Evolutionary conservation across 35 echinoderm and acorn worm genomes (phyloP).

Genomic region (Ophioderma brevispina): DNA sequence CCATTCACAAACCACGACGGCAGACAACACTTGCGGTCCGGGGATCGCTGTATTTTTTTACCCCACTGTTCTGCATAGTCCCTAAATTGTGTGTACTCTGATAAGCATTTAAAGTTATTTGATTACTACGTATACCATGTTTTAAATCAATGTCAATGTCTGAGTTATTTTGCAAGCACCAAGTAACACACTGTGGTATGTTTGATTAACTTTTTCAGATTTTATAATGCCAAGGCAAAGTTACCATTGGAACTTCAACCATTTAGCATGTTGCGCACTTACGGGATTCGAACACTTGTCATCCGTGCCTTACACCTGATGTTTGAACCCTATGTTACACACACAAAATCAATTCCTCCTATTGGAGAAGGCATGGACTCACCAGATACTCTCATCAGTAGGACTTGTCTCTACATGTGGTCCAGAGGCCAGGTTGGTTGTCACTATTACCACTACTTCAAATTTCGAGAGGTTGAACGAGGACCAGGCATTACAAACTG

Average conservation of each 20-base stretch:
- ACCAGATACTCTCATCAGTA: not conserved
- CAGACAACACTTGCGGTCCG: too few relatives aligned
- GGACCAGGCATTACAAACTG: not conserved
- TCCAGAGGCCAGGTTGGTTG: conserved; percentile 9
- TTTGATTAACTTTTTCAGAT: conserved; percentile 13
- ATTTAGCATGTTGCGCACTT: not conserved
- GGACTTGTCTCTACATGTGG: conserved; percentile 48
- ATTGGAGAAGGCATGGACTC: conserved; percentile 13
- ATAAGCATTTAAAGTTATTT: too few relatives aligned
- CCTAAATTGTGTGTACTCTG: too few relatives aligned
- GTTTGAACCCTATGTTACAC: not conserved
- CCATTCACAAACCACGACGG: too few relatives aligned
- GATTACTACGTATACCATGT: too few relatives aligned
- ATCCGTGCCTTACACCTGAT: conserved; percentile 27
- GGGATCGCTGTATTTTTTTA: too few relatives aligned
- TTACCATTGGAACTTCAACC: conserved; percentile 19
- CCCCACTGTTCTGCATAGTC: too few relatives aligned
- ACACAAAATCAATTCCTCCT: not conserved
- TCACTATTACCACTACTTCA: conserved; percentile 30
- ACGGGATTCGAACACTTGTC: conserved; percentile 16
- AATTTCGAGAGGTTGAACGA: not conserved
- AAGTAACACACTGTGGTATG: not conserved
- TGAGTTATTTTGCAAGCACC: not conserved
- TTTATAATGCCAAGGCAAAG: not conserved
- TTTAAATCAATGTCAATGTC: too few relatives aligned